Evolutionary conservation across 2,888 invertebrate species (phyloP).

Genomic region (Nomada ferruginata): DNA sequence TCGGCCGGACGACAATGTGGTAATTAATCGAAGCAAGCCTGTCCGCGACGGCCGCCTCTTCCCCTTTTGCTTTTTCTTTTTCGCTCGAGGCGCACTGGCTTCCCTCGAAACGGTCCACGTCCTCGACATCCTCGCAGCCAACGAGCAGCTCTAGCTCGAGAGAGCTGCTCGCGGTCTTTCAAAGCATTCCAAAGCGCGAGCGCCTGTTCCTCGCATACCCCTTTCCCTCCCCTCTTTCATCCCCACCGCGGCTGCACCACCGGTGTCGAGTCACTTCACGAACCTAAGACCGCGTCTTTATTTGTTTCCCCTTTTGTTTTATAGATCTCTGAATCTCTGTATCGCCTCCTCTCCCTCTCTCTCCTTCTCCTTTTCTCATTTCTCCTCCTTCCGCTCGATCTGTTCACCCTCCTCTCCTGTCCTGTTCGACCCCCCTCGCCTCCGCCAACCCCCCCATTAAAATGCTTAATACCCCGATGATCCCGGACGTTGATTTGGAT

Average conservation of each 20-base stretch:
- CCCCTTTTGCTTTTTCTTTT: slow-evolving; percentile 63
- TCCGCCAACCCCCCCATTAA: slow-evolving; percentile 52
- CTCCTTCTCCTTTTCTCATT: neutral
- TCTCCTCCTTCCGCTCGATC: slow-evolving; percentile 13
- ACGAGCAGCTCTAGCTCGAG: slow-evolving; percentile 74
- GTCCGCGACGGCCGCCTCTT: slow-evolving; percentile 68
- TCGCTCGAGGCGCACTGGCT: slow-evolving; percentile 62
- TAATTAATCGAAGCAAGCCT: slow-evolving; percentile 83
- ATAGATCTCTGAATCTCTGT: slow-evolving; percentile 69
- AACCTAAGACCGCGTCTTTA: slow-evolving; percentile 74
- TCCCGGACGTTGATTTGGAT: slow-evolving; percentile 59
- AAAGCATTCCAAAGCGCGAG: slow-evolving; percentile 84
- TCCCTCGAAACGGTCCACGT: slow-evolving; percentile 77
- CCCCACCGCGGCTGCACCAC: slow-evolving; percentile 39
- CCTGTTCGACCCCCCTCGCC: neutral
- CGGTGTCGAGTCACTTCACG: slow-evolving; percentile 74
- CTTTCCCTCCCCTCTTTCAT: slow-evolving; percentile 12
- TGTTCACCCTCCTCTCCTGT: neutral
- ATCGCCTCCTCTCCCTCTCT: slow-evolving; percentile 26
- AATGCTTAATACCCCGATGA: slow-evolving; percentile 67
- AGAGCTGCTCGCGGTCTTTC: slow-evolving; percentile 82
- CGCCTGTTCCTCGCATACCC: slow-evolving; percentile 72
- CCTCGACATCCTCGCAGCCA: slow-evolving; percentile 75
- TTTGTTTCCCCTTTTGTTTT: slow-evolving; percentile 74
- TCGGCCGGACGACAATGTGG: slow-evolving; percentile 82